Conservation (phyloP, 2,113 vertebrate species). For the Lycaon pictus region DNA sequence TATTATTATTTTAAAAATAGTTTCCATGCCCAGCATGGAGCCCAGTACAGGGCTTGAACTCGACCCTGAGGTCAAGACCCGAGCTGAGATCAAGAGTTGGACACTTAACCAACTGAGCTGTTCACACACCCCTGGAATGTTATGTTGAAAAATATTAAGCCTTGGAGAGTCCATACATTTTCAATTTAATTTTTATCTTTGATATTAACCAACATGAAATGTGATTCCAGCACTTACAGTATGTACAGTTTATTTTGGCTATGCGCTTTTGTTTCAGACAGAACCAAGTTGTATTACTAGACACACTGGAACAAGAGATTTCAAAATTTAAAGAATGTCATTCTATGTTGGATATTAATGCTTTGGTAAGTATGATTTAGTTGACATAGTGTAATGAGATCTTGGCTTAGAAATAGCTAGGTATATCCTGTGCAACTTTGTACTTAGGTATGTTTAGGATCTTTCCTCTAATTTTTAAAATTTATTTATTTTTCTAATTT, state of each 20-base stretch:
- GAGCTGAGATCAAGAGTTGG: not conserved
- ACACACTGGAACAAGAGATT: constrained; percentile 97
- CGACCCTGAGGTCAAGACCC: not conserved
- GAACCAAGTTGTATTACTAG: constrained; percentile 95
- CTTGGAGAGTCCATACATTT: not conserved
- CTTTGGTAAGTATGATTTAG: constrained; percentile 90
- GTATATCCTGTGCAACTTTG: not conserved
- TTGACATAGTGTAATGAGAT: not conserved
- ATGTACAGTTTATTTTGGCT: constrained; percentile 41
- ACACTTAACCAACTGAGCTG: not conserved
- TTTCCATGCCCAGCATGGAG: not conserved
- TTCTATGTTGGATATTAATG: constrained; percentile 93
- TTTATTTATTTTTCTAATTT: constrained; percentile 28
- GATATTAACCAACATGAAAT: not conserved
- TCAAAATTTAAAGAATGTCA: constrained; percentile 97
- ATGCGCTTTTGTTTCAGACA: constrained; percentile 90
- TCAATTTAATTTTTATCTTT: not conserved
- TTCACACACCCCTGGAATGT: not conserved
- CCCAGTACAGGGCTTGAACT: not conserved
- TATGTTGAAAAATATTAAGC: constrained; percentile 53
- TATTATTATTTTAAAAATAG: not conserved
- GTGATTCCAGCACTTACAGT: not conserved
- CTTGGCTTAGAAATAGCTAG: not conserved
- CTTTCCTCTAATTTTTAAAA: constrained; percentile 9
- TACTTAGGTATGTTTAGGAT: not conserved